Evolutionary conservation across 1,140 invertebrate genomes (phyloP).

Genomic region (Sinella curviseta): DNA sequence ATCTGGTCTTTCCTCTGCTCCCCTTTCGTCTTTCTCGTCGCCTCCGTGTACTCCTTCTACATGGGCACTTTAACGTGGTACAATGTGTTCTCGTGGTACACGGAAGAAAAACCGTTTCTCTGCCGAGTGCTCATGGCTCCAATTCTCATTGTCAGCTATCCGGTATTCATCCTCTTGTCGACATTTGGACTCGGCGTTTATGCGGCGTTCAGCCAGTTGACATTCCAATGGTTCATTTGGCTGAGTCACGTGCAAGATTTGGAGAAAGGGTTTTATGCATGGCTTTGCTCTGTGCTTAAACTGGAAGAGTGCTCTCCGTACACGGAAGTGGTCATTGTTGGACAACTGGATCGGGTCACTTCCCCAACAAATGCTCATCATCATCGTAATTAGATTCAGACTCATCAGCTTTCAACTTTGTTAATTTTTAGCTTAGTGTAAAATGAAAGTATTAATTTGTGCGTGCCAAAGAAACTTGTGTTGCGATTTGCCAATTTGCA

Average conservation of each 20-base stretch:
- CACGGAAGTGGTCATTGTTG: slow-evolving; percentile 54
- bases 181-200: slow-evolving; percentile 68
- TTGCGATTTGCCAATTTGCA: no score
- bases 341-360: background rate
- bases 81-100: slow-evolving; percentile 70
- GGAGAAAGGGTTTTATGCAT: slow-evolving; percentile 77
- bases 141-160: slow-evolving; percentile 69
- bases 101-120: slow-evolving; percentile 66
- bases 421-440: no score
- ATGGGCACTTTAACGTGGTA: slow-evolving; percentile 76
- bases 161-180: slow-evolving; percentile 68
- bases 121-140: slow-evolving; percentile 66
- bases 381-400: background rate
- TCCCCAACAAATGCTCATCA: background rate
- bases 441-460: no score
- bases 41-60: slow-evolving; percentile 70
- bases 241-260: slow-evolving; percentile 70
- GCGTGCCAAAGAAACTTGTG: no score
- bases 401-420: no score
- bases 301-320: slow-evolving; percentile 72
- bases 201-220: slow-evolving; percentile 67
- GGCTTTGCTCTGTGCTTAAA: slow-evolving; percentile 68
- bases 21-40: slow-evolving; percentile 66
- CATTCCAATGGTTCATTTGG: slow-evolving; percentile 69
- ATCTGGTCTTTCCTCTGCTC: slow-evolving; percentile 66